Evolutionary conservation across 1,140 invertebrate species (phyloP).

Genomic region (Drosophila lacertosa): DNA sequence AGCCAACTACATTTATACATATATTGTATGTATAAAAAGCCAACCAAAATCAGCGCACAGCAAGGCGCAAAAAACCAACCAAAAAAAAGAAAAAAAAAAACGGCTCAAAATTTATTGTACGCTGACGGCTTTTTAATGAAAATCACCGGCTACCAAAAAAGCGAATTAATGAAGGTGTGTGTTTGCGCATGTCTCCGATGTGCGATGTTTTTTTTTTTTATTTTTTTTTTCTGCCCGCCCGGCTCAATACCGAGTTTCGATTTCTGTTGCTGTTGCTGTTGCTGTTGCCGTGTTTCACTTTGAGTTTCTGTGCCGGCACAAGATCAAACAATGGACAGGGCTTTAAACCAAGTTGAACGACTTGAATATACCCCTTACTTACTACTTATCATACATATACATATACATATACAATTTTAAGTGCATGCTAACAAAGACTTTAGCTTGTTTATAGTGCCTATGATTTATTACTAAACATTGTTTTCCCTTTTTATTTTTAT

Average conservation of each 20-base stretch:
- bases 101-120: constrained; percentile 76
- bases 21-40: constrained; percentile 61
- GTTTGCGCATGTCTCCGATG: constrained; percentile 54
- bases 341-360: not conserved
- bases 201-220: constrained; percentile 21
- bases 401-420: too few relatives aligned
- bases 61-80: constrained; percentile 58
- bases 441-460: too few relatives aligned
- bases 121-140: constrained; percentile 82
- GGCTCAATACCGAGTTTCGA: constrained; percentile 17
- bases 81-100: constrained; percentile 35
- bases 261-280: constrained; percentile 17
- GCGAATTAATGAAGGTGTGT: constrained; percentile 77
- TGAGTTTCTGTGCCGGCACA: constrained; percentile 55
- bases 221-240: too few relatives aligned
- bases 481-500: too few relatives aligned
- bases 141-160: constrained; percentile 78
- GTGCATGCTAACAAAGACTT: too few relatives aligned
- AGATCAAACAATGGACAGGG: constrained; percentile 53
- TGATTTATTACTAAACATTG: too few relatives aligned
- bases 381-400: too few relatives aligned
- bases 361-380: not conserved
- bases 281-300: not conserved
- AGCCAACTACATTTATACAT: constrained; percentile 43
- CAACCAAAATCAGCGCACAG: constrained; percentile 61